Percentiles rank a stretch among this genome's conserved stretches.
phyloP scores from a whole-genome alignment of 2,888 invertebrate genomes.

The Prosapia bicincta region DNA sequence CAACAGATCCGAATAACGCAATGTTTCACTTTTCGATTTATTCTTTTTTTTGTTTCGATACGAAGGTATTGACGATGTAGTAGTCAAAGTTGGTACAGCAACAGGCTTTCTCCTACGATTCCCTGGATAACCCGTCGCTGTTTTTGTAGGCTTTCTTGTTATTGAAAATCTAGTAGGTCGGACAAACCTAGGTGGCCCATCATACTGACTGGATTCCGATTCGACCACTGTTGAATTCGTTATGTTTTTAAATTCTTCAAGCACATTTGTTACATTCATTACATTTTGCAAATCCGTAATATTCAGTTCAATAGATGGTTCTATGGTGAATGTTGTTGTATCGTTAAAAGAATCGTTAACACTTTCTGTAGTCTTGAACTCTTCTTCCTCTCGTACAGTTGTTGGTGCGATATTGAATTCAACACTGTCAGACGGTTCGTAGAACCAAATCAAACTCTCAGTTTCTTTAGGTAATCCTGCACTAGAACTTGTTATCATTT shows the following conservation, averaged over 20 bases:
- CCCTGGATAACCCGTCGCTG: constrained; percentile 15
- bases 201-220: constrained; percentile 7
- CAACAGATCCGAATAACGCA: background rate
- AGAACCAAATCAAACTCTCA: constrained; percentile 23
- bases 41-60: background rate
- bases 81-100: background rate
- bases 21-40: background rate
- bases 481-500: background rate
- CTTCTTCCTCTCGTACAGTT: background rate
- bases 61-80: background rate
- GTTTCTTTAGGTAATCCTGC: background rate
- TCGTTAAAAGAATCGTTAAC: background rate
- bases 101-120: constrained; percentile 7
- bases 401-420: constrained; percentile 17
- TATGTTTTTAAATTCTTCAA: background rate
- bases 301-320: background rate
- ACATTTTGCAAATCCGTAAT: background rate
- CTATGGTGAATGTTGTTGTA: background rate
- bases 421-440: constrained; percentile 13
- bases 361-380: background rate
- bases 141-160: constrained; percentile 17
- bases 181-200: constrained; percentile 18
- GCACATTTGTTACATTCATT: background rate
- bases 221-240: background rate
- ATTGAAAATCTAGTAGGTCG: constrained; percentile 21